Conservation (phyloP, 2,888 invertebrate species). For the Deroplatys truncata region DNA sequence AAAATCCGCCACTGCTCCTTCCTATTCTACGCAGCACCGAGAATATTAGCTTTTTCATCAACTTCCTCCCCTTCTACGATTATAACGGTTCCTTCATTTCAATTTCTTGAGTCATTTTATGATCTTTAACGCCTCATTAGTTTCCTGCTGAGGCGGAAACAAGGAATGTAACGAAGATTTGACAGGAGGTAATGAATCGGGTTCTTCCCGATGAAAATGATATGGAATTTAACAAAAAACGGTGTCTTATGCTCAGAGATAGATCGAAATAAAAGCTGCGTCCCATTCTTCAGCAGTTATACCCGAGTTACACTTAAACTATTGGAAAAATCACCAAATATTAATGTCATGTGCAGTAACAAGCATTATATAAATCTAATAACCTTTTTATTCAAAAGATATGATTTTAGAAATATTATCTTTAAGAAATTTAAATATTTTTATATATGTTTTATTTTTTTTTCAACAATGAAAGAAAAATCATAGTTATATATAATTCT, state of each 20-base stretch:
- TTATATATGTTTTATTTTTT: too few relatives aligned
- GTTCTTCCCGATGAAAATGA: background rate
- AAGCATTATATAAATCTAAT: too few relatives aligned
- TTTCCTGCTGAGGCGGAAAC: background rate
- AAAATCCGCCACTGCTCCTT: background rate
- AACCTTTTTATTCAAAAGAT: too few relatives aligned
- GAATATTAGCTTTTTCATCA: background rate
- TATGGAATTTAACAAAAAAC: background rate
- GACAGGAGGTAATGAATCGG: background rate
- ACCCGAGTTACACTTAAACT: background rate
- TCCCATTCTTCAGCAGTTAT: background rate
- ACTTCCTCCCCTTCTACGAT: background rate
- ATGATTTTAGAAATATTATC: too few relatives aligned
- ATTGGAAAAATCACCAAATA: background rate
- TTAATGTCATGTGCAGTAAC: background rate
- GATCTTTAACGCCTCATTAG: slow-evolving; percentile 10
- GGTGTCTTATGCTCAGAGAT: background rate
- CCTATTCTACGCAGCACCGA: background rate
- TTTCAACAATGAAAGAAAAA: too few relatives aligned
- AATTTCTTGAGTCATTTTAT: slow-evolving; percentile 3
- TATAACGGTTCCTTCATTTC: background rate
- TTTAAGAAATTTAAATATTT: too few relatives aligned
- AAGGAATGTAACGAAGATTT: background rate
- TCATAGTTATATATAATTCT: too few relatives aligned
- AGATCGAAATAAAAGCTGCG: background rate